Evolutionary conservation across 2,888 invertebrate species (phyloP).

Genomic region (Drosophila nr. perissopoda): DNA sequence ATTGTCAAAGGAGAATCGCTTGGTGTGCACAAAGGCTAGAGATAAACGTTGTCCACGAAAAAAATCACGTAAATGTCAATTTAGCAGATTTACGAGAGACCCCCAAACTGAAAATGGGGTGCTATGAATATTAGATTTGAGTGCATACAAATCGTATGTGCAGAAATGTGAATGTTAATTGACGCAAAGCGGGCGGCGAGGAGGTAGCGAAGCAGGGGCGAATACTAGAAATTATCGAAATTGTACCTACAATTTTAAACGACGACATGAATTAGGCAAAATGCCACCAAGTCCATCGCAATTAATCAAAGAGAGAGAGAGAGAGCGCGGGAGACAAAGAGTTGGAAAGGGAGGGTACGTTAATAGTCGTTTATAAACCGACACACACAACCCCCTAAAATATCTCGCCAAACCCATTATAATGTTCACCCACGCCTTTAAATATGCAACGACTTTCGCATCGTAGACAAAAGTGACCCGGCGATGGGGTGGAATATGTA

Average conservation of each 20-base stretch:
- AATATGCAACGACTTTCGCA: slow-evolving; percentile 33
- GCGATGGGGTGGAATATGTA: neutral
- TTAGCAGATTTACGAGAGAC: slow-evolving; percentile 42
- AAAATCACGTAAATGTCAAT: slow-evolving; percentile 50
- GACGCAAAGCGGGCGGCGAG: slow-evolving; percentile 25
- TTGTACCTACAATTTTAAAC: slow-evolving; percentile 34
- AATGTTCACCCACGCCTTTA: slow-evolving; percentile 15
- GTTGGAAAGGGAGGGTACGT: slow-evolving; percentile 40
- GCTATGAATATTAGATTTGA: slow-evolving; percentile 48
- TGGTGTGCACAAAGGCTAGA: slow-evolving; percentile 5
- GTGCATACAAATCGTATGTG: slow-evolving; percentile 13
- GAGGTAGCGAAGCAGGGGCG: neutral
- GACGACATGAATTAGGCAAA: slow-evolving; percentile 68
- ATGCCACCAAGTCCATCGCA: slow-evolving; percentile 53
- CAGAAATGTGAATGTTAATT: slow-evolving; percentile 61
- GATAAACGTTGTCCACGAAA: slow-evolving; percentile 10
- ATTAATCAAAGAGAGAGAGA: slow-evolving; percentile 24
- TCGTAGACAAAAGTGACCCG: slow-evolving; percentile 6
- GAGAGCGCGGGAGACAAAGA: neutral
- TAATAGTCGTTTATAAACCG: slow-evolving; percentile 10
- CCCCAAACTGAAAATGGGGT: neutral
- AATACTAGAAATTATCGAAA: slow-evolving; percentile 54
- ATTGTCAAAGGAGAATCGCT: neutral
- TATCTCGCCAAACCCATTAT: neutral
- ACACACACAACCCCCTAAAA: neutral